Evolutionary conservation across 2,113 vertebrate genomes (phyloP), one percentile per base, ranked within the genome.

Genomic region (Dicerorhinus sumatrensis): DNA sequence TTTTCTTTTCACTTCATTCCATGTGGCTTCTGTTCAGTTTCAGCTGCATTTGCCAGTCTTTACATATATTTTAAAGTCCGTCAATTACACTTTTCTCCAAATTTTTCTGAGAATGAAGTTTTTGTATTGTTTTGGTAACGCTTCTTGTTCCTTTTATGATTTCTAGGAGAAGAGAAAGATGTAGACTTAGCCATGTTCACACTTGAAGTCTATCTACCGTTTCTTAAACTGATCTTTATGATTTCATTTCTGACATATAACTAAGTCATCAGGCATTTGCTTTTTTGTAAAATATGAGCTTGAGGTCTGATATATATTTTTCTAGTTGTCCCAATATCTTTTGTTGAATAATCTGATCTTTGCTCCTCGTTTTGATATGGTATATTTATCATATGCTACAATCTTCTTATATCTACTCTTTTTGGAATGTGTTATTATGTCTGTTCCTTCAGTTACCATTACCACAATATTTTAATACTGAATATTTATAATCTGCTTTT

Each of bases 351-450:
- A 33, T 76, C 42, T 73, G n/a, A 60, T 21, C 31, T 85, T 91
- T n/a, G 16, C 77, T 81, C 48, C 67, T 91, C 85, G 27, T 85
- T 91, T 89, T 89, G 62, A 94, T 94, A 29, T 67, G 31, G 65
- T 7, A 7, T 72, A 48, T 62, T 73, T 96, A 29, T 72, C 62
- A 65, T 69, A 67, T 39, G 48, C 6, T 62, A 25, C 51, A 54
- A 60, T 90, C 36, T 79, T 90, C 36, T 79, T 89, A 6, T 75
- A 46, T 51, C 72, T 62, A 77, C 20, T 89, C 4, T 75, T 86
- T 92, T 60, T 36, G 69, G 46, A 73, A 60, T 77, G 46, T 42
- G 89, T 90, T 87, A 39, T 89, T 70, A 76, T 72, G 5, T 76
- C 46, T 73, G 7, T 94, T 79, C 18, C 18, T 94, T 93, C 56